Evolutionary conservation across 2,797 vertebrate species (phyloP).

Genomic region (Macropus fuliginosus): DNA sequence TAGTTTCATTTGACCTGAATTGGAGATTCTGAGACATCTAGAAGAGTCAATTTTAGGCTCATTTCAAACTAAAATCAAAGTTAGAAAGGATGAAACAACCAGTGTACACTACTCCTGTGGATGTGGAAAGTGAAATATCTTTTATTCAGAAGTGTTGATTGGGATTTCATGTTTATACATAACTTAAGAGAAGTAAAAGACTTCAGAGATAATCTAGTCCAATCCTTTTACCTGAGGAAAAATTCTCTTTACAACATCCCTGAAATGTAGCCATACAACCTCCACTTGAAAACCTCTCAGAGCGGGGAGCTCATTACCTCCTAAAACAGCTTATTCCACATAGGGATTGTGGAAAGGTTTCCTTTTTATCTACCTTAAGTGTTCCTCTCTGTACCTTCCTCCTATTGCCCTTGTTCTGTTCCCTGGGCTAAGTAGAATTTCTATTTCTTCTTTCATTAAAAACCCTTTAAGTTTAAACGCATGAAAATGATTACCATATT

Average conservation of each 20-base stretch:
- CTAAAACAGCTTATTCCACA: not conserved
- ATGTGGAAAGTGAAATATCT: not conserved
- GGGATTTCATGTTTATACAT: not conserved
- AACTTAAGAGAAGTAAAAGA: not conserved
- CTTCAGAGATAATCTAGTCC: not conserved
- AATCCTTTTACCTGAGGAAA: not conserved
- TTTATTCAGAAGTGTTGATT: not conserved
- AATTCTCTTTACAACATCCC: not conserved
- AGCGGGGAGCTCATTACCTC: not conserved
- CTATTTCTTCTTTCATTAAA: not conserved
- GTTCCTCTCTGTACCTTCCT: not conserved
- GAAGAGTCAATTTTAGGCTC: not conserved
- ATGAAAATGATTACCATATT: not conserved
- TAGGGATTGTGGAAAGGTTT: not conserved
- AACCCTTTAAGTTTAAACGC: not conserved
- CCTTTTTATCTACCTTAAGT: not conserved
- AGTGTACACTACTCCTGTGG: not conserved
- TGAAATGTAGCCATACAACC: not conserved
- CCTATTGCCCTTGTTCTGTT: not conserved
- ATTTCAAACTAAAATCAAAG: not conserved
- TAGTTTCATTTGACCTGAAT: not conserved
- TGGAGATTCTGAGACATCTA: not conserved
- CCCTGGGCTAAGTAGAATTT: too few species aligned
- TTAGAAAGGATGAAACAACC: not conserved
- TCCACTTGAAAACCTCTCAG: not conserved